These are phyloP conservation scores for Drosophila saltans DNA, from an alignment of 1,140 invertebrate species.

Conservation along the genomic window DNA sequence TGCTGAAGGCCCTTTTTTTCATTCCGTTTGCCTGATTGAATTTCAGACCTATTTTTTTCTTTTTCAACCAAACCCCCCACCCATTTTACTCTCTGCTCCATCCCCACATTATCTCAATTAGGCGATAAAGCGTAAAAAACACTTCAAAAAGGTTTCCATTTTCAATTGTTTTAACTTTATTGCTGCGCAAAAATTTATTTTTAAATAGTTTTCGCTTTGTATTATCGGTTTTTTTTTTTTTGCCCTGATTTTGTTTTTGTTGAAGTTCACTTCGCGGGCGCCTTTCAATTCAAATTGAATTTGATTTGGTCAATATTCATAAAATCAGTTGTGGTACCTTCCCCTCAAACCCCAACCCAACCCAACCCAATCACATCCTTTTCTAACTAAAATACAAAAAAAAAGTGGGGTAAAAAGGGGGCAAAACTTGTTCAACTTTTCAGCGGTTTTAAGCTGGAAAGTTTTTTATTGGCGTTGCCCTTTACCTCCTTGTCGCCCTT, in stretches of 20 bases:
- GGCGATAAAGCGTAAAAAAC: constrained; percentile 43
- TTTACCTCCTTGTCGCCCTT: not conserved
- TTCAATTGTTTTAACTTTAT: constrained; percentile 52
- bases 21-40: constrained; percentile 58
- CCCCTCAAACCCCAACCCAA: not conserved
- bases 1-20: constrained; percentile 18
- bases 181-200: constrained; percentile 57
- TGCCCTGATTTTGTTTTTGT: not conserved
- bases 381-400: not conserved
- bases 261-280: constrained; percentile 33
- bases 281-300: constrained; percentile 66
- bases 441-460: constrained; percentile 70
- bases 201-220: constrained; percentile 67
- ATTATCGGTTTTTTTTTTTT: not conserved
- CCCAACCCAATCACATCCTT: not conserved
- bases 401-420: constrained; percentile 13
- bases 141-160: constrained; percentile 23
- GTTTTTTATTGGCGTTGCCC: constrained; percentile 61
- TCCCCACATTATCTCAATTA: constrained; percentile 44
- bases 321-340: constrained; percentile 40
- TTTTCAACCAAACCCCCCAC: not conserved
- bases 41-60: constrained; percentile 38
- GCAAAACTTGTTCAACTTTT: constrained; percentile 70
- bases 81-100: too few relatives aligned
- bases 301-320: constrained; percentile 78